phyloP scores from a whole-genome alignment of 2,113 vertebrate species.

The Odontesthes bonariensis region DNA sequence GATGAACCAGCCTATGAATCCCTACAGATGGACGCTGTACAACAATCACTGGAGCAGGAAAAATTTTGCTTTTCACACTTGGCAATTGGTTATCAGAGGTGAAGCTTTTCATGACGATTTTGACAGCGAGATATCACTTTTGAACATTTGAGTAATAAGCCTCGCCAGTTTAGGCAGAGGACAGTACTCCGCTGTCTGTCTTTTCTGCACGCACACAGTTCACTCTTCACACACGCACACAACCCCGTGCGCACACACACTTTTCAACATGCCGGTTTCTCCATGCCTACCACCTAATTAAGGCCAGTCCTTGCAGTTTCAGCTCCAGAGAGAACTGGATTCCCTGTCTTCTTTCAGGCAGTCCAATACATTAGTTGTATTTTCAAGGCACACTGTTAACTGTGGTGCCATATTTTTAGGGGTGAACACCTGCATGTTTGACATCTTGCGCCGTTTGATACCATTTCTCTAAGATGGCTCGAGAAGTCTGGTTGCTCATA shows the following conservation, averaged over 20 bases:
- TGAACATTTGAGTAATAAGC: conserved; percentile 65
- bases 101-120: conserved; percentile 50
- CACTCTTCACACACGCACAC: conserved; percentile 16
- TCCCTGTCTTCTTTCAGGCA: conserved; percentile 72
- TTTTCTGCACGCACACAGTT: conserved; percentile 28
- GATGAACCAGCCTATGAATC: conserved; percentile 17
- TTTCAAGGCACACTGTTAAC: conserved; percentile 73
- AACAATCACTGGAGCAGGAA: conserved; percentile 9
- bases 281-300: conserved; percentile 80
- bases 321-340: conserved; percentile 70
- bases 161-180: conserved; percentile 49
- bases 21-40: conserved; percentile 30
- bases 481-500: conserved; percentile 50
- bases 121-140: conserved; percentile 64
- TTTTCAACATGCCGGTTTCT: conserved; percentile 73
- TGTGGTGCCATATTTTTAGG: conserved; percentile 64
- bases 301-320: conserved; percentile 75
- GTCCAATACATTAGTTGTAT: conserved; percentile 68
- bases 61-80: conserved; percentile 34
- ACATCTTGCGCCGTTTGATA: conserved; percentile 72
- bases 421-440: conserved; percentile 73
- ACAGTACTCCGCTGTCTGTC: conserved; percentile 47
- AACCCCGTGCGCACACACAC: conserved; percentile 16
- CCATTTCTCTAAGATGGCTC: conserved; percentile 56
- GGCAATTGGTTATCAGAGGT: conserved; percentile 58